phyloP scores from a whole-genome alignment of 2,888 invertebrate genomes.

The Dryocosmus kuriphilus region DNA sequence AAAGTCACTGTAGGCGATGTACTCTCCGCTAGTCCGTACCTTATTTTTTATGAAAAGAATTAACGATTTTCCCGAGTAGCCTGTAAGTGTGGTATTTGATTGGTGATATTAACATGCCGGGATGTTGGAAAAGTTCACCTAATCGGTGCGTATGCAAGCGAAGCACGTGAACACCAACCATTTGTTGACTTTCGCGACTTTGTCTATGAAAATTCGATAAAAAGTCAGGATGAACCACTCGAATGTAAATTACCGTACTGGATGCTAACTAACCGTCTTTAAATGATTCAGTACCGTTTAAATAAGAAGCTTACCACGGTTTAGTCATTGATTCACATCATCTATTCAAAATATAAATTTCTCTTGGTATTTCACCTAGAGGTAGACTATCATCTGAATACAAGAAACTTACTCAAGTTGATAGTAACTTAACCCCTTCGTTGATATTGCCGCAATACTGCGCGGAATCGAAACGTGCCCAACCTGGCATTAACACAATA shows the following conservation, averaged over 20 bases:
- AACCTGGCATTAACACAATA: too few species aligned
- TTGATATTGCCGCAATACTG: too few species aligned
- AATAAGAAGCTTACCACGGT: background rate
- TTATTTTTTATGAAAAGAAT: slow-evolving; percentile 94
- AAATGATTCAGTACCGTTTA: background rate
- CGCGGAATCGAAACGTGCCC: too few species aligned
- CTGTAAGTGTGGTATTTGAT: slow-evolving; percentile 11
- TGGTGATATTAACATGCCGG: background rate
- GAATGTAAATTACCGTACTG: background rate
- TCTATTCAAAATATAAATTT: background rate
- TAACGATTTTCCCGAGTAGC: slow-evolving; percentile 59
- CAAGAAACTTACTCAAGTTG: background rate
- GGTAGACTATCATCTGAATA: background rate
- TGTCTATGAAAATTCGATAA: background rate
- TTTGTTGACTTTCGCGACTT: background rate
- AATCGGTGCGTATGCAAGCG: background rate
- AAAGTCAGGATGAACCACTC: background rate
- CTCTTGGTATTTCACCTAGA: background rate
- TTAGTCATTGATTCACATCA: background rate
- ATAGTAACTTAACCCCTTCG: background rate
- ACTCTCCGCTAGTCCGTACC: slow-evolving; percentile 91
- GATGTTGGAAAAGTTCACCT: background rate
- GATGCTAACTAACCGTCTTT: background rate
- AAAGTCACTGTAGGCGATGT: slow-evolving; percentile 90
- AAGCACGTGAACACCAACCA: background rate